Evolutionary conservation across 2,113 vertebrate species (phyloP).

Genomic region (Pantherophis guttatus): DNA sequence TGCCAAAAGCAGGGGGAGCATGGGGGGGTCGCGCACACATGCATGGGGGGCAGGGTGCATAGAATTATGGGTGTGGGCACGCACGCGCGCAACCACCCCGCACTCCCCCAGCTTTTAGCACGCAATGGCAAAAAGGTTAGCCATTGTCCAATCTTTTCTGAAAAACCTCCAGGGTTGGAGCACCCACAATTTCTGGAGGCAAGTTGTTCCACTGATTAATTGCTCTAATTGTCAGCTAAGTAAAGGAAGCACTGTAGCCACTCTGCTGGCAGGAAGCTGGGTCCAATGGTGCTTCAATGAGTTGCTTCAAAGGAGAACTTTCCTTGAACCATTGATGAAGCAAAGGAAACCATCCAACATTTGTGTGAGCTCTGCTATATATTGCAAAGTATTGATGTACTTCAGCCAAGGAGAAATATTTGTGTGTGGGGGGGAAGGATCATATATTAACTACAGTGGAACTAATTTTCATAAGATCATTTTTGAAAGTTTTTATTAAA

Average conservation of each 20-base stretch:
- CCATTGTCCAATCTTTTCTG: not conserved
- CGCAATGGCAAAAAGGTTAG: too few species aligned
- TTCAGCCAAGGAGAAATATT: not conserved
- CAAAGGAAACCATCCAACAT: not conserved
- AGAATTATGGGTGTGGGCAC: too few species aligned
- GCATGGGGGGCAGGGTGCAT: too few species aligned
- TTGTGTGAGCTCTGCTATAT: not conserved
- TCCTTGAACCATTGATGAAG: not conserved
- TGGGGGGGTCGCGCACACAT: too few species aligned
- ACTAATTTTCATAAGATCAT: not conserved
- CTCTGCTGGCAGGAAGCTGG: not conserved
- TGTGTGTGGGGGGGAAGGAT: not conserved
- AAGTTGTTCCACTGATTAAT: not conserved
- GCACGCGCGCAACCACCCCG: too few species aligned
- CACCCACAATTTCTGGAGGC: not conserved
- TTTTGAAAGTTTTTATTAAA: not conserved
- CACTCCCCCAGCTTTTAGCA: too few species aligned
- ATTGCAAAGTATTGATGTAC: not conserved
- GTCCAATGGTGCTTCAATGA: not conserved
- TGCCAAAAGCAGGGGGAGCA: too few species aligned
- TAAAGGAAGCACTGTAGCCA: not conserved
- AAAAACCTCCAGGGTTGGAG: not conserved
- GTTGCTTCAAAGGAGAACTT: not conserved
- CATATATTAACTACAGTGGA: not conserved
- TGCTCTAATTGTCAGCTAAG: not conserved